These are phyloP conservation scores for Clangula hyemalis DNA, from an alignment of 2,797 vertebrate genomes.

Conservation along the genomic window DNA sequence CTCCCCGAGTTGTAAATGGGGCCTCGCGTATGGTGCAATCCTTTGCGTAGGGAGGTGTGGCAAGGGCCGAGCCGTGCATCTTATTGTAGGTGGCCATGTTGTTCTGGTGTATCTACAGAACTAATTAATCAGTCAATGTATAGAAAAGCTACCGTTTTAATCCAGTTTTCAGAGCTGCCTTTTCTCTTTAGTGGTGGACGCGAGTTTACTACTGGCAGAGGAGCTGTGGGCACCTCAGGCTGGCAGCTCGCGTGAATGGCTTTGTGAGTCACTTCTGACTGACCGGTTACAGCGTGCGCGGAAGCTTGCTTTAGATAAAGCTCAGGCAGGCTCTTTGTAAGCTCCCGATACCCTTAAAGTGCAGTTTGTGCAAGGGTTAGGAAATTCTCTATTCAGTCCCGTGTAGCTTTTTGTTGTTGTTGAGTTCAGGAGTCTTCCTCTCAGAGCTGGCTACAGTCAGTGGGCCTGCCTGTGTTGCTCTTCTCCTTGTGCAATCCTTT, in stretches of 20 bases:
- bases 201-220: not conserved
- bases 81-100: not conserved
- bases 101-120: not conserved
- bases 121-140: not conserved
- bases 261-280: constrained; percentile 19
- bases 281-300: not conserved
- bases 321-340: not conserved
- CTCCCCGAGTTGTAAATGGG: not conserved
- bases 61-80: not conserved
- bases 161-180: not conserved
- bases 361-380: fast-evolving
- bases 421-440: not conserved
- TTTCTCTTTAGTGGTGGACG: not conserved
- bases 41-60: not conserved
- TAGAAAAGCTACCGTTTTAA: not conserved
- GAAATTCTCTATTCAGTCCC: not conserved
- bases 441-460: not conserved
- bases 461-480: not conserved
- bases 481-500: not conserved
- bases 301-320: not conserved
- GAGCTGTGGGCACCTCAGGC: fast-evolving
- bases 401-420: not conserved
- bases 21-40: not conserved
- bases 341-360: not conserved
- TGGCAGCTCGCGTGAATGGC: not conserved